Evolutionary conservation across 2,797 vertebrate species (phyloP).

Genomic region (Cuniculus paca): DNA sequence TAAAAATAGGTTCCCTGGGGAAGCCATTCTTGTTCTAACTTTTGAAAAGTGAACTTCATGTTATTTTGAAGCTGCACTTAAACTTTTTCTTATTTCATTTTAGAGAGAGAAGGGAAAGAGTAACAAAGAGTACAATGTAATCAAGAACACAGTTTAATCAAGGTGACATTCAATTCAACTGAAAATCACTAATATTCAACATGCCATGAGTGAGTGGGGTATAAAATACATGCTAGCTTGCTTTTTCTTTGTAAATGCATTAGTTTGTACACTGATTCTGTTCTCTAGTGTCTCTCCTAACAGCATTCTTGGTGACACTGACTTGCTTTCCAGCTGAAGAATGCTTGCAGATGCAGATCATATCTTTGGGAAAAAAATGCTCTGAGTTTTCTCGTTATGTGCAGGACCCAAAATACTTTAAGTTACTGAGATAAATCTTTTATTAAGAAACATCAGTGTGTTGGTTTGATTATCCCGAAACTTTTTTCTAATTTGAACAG

Average conservation of each 20-base stretch:
- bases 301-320: background rate
- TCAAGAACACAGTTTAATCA: slow-evolving; percentile 42
- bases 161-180: slow-evolving; percentile 27
- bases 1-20: slow-evolving; percentile 32
- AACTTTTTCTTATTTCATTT: slow-evolving; percentile 50
- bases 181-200: slow-evolving; percentile 33
- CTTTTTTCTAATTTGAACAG: background rate
- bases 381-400: background rate
- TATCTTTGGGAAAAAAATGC: background rate
- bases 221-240: slow-evolving; percentile 8
- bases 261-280: background rate
- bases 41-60: slow-evolving; percentile 64
- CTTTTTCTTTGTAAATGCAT: slow-evolving; percentile 7
- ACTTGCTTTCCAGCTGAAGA: slow-evolving; percentile 12
- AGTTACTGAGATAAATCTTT: background rate
- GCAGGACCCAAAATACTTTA: slow-evolving; percentile 4
- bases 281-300: background rate
- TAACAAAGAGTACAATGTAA: background rate
- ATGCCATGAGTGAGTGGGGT: background rate
- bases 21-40: slow-evolving; percentile 20
- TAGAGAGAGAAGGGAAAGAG: slow-evolving; percentile 31
- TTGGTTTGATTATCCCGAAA: background rate
- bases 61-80: slow-evolving; percentile 50
- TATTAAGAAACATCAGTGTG: background rate
- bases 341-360: background rate